A percentile compares a stretch with the other conserved stretches of the same genome.
Evolutionary conservation across 2,888 invertebrate species (phyloP).

Genomic region (Stramonita haemastoma): DNA sequence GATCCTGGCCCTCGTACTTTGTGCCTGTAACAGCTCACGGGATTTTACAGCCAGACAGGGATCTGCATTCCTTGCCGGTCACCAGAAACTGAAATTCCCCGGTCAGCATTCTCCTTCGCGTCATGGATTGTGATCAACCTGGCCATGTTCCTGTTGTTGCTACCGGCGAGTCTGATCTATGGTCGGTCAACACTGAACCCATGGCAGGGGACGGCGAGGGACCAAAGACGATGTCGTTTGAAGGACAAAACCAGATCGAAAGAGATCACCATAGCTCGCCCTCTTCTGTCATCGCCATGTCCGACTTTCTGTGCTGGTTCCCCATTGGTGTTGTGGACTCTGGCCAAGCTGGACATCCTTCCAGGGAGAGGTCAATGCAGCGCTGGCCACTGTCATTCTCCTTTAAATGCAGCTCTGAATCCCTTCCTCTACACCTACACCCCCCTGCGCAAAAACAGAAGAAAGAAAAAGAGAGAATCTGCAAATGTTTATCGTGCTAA

Average conservation of each 20-base stretch:
- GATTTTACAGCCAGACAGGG: conserved; percentile 69
- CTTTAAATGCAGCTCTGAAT: background rate
- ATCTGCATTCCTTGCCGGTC: conserved; percentile 75
- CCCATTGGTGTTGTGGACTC: conserved; percentile 1
- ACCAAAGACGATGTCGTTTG: background rate
- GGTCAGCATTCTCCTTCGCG: conserved; percentile 69
- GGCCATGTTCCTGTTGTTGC: conserved; percentile 67
- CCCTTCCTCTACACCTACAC: conserved; percentile 8
- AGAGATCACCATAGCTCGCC: background rate
- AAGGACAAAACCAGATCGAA: background rate
- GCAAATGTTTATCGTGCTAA: background rate
- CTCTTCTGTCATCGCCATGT: conserved; percentile 7
- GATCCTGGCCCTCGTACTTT: conserved; percentile 66
- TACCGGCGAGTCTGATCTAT: conserved; percentile 50
- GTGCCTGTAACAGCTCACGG: conserved; percentile 51
- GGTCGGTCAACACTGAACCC: background rate
- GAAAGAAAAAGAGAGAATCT: background rate
- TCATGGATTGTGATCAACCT: conserved; percentile 72
- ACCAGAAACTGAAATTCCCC: conserved; percentile 69
- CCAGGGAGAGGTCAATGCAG: background rate
- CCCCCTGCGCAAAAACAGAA: background rate
- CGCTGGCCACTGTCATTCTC: background rate
- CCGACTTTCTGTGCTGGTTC: conserved; percentile 1
- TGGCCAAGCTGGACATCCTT: background rate
- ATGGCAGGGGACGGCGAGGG: background rate